A percentile compares a stretch with the other conserved stretches of the same genome.
Conservation (phyloP, 2,888 invertebrate species). For the Phania funesta region DNA sequence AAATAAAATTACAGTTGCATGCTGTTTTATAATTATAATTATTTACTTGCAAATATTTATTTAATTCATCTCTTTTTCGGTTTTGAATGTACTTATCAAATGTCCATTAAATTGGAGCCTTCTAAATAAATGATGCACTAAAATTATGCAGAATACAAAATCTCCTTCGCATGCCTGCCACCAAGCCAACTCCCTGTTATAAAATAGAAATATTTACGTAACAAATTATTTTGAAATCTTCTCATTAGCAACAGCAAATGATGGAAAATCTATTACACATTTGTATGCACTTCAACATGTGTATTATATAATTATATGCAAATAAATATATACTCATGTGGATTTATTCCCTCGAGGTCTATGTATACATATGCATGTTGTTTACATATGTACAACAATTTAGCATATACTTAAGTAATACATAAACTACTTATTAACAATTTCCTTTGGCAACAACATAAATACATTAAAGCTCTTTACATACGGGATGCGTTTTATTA, state of each 20-base stretch:
- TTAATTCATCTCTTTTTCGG: too few relatives aligned
- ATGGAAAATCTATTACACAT: not conserved
- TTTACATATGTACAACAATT: not conserved
- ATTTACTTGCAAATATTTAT: too few relatives aligned
- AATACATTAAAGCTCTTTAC: not conserved
- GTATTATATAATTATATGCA: constrained; percentile 30
- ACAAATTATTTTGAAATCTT: constrained; percentile 11
- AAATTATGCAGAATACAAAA: not conserved
- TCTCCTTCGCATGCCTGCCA: constrained; percentile 3
- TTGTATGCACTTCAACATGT: constrained; percentile 14
- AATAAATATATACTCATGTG: not conserved
- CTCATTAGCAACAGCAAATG: constrained; percentile 21
- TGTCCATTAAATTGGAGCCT: not conserved
- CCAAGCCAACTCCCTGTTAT: not conserved
- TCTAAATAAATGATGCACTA: not conserved
- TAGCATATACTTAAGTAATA: not conserved
- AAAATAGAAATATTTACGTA: constrained; percentile 2
- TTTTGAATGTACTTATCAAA: not conserved
- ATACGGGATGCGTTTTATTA: not conserved
- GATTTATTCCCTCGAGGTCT: not conserved
- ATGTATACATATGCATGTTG: not conserved
- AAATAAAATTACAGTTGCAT: too few relatives aligned
- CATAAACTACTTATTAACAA: constrained; percentile 22
- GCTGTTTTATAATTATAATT: too few relatives aligned
- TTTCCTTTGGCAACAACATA: constrained; percentile 13